phyloP scores from a whole-genome alignment of 2,888 invertebrate species.

The Alloscopus bannaensis region DNA sequence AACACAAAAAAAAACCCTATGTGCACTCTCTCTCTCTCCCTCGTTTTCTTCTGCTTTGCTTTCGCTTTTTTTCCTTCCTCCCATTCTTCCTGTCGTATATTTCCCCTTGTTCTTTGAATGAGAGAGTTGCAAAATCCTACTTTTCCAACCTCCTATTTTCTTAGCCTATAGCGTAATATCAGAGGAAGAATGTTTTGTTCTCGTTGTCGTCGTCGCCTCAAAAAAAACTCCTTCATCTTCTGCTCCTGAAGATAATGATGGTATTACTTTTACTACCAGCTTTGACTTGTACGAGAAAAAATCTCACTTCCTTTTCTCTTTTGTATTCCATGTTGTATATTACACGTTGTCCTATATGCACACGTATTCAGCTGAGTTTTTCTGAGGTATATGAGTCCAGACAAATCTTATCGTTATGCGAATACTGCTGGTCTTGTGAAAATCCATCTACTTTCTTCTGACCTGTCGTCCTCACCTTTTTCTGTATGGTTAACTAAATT shows the following conservation, averaged over 20 bases:
- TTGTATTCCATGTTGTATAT: too few relatives aligned
- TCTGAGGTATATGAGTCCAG: not conserved
- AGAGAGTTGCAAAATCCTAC: not conserved
- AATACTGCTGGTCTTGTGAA: not conserved
- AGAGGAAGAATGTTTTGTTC: not conserved
- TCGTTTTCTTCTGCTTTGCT: slow-evolving; percentile 7
- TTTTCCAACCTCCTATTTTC: not conserved
- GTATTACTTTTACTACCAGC: slow-evolving; percentile 28
- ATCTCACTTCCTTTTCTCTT: not conserved
- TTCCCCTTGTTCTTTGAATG: slow-evolving; percentile 5
- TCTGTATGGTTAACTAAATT: slow-evolving; percentile 33
- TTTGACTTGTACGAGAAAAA: slow-evolving; percentile 25
- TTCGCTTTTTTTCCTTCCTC: not conserved
- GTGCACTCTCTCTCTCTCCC: not conserved
- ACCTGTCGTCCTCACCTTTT: slow-evolving; percentile 11
- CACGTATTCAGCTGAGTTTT: not conserved
- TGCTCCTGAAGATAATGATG: slow-evolving; percentile 20
- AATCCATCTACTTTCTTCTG: not conserved
- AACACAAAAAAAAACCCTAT: not conserved
- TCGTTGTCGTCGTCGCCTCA: not conserved
- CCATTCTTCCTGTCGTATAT: not conserved
- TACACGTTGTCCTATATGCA: not conserved
- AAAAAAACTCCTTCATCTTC: slow-evolving; percentile 30
- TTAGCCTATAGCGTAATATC: not conserved
- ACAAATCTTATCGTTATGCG: not conserved